These are phyloP conservation scores for Anisognathus igniventris DNA, from an alignment of 2,797 vertebrate genomes.

Conservation along the genomic window DNA sequence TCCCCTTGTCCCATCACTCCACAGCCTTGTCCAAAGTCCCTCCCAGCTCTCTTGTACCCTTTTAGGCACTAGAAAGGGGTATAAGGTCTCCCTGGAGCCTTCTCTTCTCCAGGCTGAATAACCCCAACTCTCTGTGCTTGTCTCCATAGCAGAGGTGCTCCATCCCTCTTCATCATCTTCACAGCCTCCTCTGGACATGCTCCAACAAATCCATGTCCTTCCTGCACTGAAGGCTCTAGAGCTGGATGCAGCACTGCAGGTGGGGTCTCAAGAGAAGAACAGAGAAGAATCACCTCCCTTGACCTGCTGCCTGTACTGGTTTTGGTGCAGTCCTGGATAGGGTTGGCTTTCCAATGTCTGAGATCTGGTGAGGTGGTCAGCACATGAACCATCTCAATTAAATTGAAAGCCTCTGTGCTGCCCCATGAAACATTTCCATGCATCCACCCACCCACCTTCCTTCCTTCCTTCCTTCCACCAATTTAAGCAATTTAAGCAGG, in stretches of 20 bases:
- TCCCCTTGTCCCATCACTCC: background rate
- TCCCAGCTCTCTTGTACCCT: background rate
- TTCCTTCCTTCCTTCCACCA: background rate
- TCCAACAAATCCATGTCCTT: background rate
- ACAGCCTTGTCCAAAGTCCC: background rate
- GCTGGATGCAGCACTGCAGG: background rate
- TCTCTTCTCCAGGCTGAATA: background rate
- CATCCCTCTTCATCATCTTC: background rate
- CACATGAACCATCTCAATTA: background rate
- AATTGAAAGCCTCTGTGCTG: background rate
- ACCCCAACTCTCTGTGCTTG: background rate
- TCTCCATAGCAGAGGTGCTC: background rate
- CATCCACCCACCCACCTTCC: too few relatives aligned
- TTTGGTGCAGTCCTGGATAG: background rate
- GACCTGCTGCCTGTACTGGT: background rate
- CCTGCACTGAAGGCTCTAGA: background rate
- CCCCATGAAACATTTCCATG: background rate
- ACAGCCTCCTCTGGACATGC: fast-evolving
- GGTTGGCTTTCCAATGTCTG: background rate
- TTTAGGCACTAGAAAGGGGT: background rate
- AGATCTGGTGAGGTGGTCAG: background rate
- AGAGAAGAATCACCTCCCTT: background rate
- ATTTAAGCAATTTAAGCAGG: background rate
- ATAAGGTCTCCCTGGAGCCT: background rate
- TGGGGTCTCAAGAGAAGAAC: background rate